Evolutionary conservation across 92 coral and sea anemone species (phyloP).

Genomic region (Montipora capitata): DNA sequence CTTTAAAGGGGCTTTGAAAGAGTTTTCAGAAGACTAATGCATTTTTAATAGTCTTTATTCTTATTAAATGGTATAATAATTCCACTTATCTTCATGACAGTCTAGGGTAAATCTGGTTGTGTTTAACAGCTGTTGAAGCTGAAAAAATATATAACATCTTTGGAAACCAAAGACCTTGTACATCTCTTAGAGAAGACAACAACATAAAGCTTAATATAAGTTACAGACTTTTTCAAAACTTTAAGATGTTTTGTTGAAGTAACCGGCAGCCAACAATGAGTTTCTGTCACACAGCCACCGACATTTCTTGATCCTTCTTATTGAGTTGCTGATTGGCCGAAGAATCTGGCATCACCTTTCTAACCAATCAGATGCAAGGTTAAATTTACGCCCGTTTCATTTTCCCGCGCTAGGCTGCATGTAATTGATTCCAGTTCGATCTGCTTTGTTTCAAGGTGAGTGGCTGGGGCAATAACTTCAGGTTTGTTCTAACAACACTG

Average conservation of each 20-base stretch:
- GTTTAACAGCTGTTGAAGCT: conserved; percentile 3
- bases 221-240: not conserved
- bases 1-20: no score
- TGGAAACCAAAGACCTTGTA: conserved; percentile 31
- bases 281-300: not conserved
- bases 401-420: no score
- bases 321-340: not conserved
- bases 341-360: no score
- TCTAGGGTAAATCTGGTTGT: no score
- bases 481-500: no score
- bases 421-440: no score
- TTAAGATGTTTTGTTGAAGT: not conserved
- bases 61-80: no score
- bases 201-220: conserved; percentile 36
- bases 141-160: conserved; percentile 12
- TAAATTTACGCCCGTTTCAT: no score
- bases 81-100: not conserved
- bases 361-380: no score
- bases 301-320: not conserved
- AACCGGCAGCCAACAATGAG: not conserved
- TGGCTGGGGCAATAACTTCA: not conserved
- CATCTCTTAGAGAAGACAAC: conserved; percentile 13
- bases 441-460: no score
- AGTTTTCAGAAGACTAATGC: no score
- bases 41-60: no score